A percentile compares a stretch with the other conserved stretches of the same genome.
Evolutionary conservation across 1,140 invertebrate species (phyloP).

Genomic region (Saccostrea glomerata): DNA sequence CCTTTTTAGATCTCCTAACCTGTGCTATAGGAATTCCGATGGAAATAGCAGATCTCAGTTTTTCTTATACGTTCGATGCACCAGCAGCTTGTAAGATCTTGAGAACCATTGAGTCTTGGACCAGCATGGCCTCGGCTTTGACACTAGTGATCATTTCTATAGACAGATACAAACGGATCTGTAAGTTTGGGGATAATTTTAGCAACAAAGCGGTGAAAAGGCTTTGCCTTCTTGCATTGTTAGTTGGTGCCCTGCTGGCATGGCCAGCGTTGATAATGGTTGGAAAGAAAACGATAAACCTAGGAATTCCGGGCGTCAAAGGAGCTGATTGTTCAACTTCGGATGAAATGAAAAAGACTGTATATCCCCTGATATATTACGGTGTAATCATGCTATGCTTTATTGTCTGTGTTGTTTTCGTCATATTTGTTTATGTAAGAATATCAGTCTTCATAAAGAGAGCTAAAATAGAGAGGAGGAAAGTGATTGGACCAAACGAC

Average conservation of each 20-base stretch:
- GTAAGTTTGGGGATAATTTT: constrained; percentile 70
- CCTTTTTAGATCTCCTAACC: constrained; percentile 71
- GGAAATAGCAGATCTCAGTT: constrained; percentile 72
- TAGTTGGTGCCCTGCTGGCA: constrained; percentile 63
- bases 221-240: constrained; percentile 66
- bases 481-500: neutral
- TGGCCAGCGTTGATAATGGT: constrained; percentile 72
- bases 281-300: constrained; percentile 63
- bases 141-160: constrained; percentile 72
- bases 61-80: constrained; percentile 72
- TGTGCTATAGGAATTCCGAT: constrained; percentile 73
- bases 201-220: constrained; percentile 64
- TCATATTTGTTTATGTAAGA: constrained; percentile 63
- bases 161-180: constrained; percentile 72
- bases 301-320: constrained; percentile 54
- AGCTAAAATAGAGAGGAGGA: neutral
- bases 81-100: constrained; percentile 71
- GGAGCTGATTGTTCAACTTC: constrained; percentile 72
- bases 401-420: constrained; percentile 62
- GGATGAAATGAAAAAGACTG: constrained; percentile 67
- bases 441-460: constrained; percentile 64
- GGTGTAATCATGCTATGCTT: constrained; percentile 67
- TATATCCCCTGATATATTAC: constrained; percentile 72
- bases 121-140: constrained; percentile 72
- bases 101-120: constrained; percentile 67